Base-by-base conservation (phyloP, 2,888 invertebrate genomes). In the Conus canariensis region DNA sequence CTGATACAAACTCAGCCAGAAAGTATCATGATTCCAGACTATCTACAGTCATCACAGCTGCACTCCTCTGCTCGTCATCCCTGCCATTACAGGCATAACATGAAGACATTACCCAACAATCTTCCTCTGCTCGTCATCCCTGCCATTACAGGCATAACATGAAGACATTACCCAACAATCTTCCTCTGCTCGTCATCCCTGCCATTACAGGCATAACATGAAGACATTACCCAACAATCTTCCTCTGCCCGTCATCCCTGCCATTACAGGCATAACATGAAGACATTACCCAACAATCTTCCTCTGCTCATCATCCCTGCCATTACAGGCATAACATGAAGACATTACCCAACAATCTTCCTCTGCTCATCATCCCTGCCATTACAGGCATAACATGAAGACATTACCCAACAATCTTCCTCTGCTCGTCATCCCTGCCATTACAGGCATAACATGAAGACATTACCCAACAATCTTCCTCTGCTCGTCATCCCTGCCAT, bases 11-110 rank as follows among this genome's bases (percentile, higher is more conserved):
- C 30, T 83, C 22, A 7, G 19, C 82, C 82, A 56, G 25, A 19
- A 16, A 25, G 10, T 22, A 3, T 19, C 16, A 45, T 10, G 25
- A 12, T 10, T 77, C 9, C 58, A 58, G 16, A 83, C 22, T 56
- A 58, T 58, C 19, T 56, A 64, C 60, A 80, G 80, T 30, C 80
- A 80, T 80, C 80, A 80, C 80, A 80, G 80, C 80, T 45, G 45
- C 10, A 45, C 45, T 10, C 14, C 30, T 45, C 80, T 45, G 45
- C 6, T 80, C 16, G 12, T 30, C 19, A 45, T 45, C 80, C 12
- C 30, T 22, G 22, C 19, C 30, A 12, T 12, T 30, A 8, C 30
- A 30, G 30, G 22, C 82, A 19, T 9, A 25, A 56, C 22, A n/a
- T 56, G 9, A 22, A 7, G 6, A 22, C 82, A 82, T 70, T n/a